These are phyloP conservation scores for Phenganax stokvisi DNA, from an alignment of 92 coral and sea anemone genomes.

Conservation along the genomic window DNA sequence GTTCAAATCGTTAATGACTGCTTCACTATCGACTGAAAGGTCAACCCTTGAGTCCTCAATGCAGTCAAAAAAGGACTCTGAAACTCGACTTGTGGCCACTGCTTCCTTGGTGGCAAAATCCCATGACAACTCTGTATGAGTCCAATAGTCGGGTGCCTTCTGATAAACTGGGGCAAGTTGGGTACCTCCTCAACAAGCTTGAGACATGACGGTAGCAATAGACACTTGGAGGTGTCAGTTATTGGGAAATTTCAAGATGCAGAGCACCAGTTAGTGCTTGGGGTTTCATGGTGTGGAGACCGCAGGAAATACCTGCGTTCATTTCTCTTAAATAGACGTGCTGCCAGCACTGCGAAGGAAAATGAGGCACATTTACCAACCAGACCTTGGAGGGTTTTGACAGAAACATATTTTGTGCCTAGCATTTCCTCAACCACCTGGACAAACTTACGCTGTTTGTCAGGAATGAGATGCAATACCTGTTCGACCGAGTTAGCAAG, in stretches of 20 bases:
- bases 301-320: neutral
- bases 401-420: neutral
- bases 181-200: slow-evolving; percentile 4
- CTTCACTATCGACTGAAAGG: too few relatives aligned
- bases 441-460: neutral
- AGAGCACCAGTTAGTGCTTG: neutral
- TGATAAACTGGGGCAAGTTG: slow-evolving; percentile 19
- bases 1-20: too few relatives aligned
- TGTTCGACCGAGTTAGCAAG: neutral
- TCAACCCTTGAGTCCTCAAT: neutral
- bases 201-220: neutral
- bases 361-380: slow-evolving; percentile 1
- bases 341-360: slow-evolving; percentile 11
- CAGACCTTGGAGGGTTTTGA: neutral
- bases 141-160: slow-evolving; percentile 43
- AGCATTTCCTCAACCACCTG: neutral
- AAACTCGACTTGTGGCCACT: slow-evolving; percentile 27
- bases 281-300: neutral
- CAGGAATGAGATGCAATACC: neutral
- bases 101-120: slow-evolving; percentile 47
- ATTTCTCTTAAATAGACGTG: neutral
- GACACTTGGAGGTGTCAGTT: neutral
- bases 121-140: slow-evolving; percentile 30
- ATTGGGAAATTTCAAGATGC: neutral
- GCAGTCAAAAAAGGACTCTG: neutral